These are phyloP conservation scores for Watsonalla cultraria DNA, from an alignment of 2,888 invertebrate species.

Conservation along the genomic window DNA sequence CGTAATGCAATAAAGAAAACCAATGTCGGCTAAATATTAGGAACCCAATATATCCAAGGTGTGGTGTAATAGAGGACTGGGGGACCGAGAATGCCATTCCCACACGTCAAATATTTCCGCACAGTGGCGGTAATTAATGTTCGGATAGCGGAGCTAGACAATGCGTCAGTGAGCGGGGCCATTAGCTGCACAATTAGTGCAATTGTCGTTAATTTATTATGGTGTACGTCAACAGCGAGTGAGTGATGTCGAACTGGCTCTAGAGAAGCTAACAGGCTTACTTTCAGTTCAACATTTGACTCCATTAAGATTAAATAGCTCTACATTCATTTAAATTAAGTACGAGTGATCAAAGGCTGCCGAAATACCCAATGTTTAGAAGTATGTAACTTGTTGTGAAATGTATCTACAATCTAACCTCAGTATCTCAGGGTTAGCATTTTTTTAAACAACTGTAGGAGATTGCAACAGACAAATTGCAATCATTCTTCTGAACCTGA, in stretches of 20 bases:
- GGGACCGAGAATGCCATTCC: conserved; percentile 42
- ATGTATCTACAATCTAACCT: not conserved
- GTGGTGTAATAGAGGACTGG: conserved; percentile 15
- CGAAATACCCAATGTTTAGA: not conserved
- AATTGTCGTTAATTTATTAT: conserved; percentile 74
- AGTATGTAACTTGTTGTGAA: too few relatives aligned
- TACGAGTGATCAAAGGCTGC: not conserved
- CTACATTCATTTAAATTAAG: not conserved
- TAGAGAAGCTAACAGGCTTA: not conserved
- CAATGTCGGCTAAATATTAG: conserved; percentile 30
- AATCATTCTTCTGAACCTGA: not conserved
- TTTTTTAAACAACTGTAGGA: not conserved
- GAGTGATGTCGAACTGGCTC: conserved; percentile 17
- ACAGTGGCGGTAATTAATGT: conserved; percentile 51
- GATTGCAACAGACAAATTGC: not conserved
- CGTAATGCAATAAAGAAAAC: conserved; percentile 53
- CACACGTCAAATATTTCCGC: conserved; percentile 57
- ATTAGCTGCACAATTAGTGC: conserved; percentile 75
- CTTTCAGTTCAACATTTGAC: not conserved
- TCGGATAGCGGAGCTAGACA: conserved; percentile 60
- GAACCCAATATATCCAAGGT: conserved; percentile 26
- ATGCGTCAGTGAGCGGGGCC: conserved; percentile 60
- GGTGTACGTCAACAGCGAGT: conserved; percentile 42
- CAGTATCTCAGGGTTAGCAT: not conserved
- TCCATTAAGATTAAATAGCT: not conserved